Evolutionary conservation across 2,888 invertebrate species (phyloP).

Genomic region (Heliconius cydno): DNA sequence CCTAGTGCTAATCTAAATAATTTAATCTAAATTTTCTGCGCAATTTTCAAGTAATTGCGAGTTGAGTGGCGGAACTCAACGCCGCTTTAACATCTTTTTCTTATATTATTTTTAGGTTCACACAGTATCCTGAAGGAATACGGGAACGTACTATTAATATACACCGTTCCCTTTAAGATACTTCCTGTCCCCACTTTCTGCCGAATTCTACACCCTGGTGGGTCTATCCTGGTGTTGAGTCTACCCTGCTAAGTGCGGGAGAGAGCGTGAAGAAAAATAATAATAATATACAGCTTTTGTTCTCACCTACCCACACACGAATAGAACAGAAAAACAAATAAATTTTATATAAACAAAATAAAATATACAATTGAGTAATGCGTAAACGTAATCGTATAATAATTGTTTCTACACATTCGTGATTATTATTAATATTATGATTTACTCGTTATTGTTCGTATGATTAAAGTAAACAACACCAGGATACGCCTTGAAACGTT

Average conservation of each 20-base stretch:
- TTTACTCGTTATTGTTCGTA: conserved; percentile 8
- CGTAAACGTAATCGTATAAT: conserved; percentile 4
- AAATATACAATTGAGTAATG: not conserved
- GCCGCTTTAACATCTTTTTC: too few species aligned
- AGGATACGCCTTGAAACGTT: conserved; percentile 20
- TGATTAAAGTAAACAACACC: conserved; percentile 13
- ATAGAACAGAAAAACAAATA: not conserved
- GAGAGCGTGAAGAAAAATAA: not conserved
- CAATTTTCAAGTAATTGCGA: too few species aligned
- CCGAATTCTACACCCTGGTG: not conserved
- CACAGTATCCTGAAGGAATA: not conserved
- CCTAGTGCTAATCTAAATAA: too few species aligned
- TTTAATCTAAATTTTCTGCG: too few species aligned
- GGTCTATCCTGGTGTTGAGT: too few species aligned
- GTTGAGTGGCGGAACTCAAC: too few species aligned
- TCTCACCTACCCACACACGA: not conserved
- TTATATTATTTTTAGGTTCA: not conserved
- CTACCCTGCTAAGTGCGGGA: not conserved
- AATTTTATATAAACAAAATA: conserved; percentile 1
- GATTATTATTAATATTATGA: conserved; percentile 16
- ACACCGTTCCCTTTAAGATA: not conserved
- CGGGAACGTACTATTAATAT: not conserved
- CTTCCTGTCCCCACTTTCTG: not conserved
- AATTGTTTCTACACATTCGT: conserved; percentile 1
- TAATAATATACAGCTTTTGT: not conserved